Conservation (phyloP, 2,113 vertebrate genomes). For the Varanus komodoensis region DNA sequence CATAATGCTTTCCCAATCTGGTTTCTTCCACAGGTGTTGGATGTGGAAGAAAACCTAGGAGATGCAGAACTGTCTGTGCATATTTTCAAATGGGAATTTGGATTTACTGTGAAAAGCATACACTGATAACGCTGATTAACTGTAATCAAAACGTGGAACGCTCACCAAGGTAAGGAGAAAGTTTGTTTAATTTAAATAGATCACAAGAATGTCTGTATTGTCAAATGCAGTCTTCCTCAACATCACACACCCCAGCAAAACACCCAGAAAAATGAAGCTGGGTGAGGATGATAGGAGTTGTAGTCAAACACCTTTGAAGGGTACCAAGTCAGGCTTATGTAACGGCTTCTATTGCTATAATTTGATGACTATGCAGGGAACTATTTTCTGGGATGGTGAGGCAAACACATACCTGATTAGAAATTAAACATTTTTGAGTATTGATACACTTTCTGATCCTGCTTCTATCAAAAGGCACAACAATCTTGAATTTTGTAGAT, state of each 20-base stretch:
- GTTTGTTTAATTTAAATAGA: constrained; percentile 63
- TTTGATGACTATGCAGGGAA: constrained; percentile 38
- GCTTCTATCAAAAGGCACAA: constrained; percentile 30
- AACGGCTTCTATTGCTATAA: constrained; percentile 56
- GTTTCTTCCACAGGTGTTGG: constrained; percentile 72
- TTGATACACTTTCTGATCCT: constrained; percentile 28
- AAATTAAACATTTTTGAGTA: constrained; percentile 62
- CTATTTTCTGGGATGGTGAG: background rate
- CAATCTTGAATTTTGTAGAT: background rate
- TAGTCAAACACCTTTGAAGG: too few relatives aligned
- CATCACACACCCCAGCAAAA: too few relatives aligned
- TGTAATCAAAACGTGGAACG: constrained; percentile 75
- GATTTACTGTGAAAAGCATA: constrained; percentile 69
- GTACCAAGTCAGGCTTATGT: too few relatives aligned
- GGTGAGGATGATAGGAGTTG: too few relatives aligned
- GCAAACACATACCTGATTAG: constrained; percentile 2
- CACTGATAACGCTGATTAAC: constrained; percentile 78
- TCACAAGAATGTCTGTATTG: constrained; percentile 52
- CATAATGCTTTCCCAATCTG: constrained; percentile 69
- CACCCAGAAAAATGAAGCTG: too few relatives aligned
- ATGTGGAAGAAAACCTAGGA: constrained; percentile 67
- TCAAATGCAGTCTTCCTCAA: constrained; percentile 21
- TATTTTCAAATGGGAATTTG: constrained; percentile 75
- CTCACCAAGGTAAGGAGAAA: constrained; percentile 78
- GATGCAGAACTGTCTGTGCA: constrained; percentile 73